A percentile compares a stretch with the other conserved stretches of the same genome.
Evolutionary conservation across 2,888 invertebrate species (phyloP).

Genomic region (Escarpia spicata): DNA sequence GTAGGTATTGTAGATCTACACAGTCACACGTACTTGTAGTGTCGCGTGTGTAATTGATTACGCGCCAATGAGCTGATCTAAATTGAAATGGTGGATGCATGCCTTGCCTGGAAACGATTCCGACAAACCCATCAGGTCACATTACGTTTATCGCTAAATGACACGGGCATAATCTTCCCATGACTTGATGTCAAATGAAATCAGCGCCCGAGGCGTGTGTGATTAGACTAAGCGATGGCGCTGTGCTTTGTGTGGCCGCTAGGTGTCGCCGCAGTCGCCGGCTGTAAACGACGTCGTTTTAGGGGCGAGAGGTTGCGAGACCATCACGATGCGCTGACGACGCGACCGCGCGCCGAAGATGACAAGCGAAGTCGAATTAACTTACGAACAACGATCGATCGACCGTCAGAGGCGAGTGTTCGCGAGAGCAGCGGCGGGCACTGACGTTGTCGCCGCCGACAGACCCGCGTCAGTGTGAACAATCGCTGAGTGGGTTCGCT

Average conservation of each 20-base stretch:
- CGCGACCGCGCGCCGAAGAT: neutral
- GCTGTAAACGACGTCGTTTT: neutral
- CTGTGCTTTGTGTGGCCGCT: neutral
- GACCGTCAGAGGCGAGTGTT: neutral
- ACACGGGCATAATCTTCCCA: neutral
- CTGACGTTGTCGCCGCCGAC: neutral
- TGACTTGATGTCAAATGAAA: neutral
- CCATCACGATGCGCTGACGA: neutral
- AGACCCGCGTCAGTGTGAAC: neutral
- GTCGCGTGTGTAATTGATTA: too few relatives aligned
- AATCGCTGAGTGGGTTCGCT: neutral
- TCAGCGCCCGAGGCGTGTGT: too few relatives aligned
- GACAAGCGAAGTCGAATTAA: neutral
- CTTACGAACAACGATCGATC: constrained; percentile 6
- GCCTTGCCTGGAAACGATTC: neutral
- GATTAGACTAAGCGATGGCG: neutral
- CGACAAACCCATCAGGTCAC: neutral
- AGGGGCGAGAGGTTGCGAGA: neutral
- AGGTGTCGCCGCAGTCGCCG: neutral
- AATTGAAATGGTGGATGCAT: neutral
- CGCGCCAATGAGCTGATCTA: neutral
- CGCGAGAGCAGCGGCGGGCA: neutral
- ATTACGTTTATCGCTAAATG: neutral
- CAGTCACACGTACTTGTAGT: too few relatives aligned
- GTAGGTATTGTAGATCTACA: too few relatives aligned